Percentiles rank a stretch among this genome's conserved stretches.
Conservation (phyloP, 2,113 vertebrate species). For the Manacus vitellinus region DNA sequence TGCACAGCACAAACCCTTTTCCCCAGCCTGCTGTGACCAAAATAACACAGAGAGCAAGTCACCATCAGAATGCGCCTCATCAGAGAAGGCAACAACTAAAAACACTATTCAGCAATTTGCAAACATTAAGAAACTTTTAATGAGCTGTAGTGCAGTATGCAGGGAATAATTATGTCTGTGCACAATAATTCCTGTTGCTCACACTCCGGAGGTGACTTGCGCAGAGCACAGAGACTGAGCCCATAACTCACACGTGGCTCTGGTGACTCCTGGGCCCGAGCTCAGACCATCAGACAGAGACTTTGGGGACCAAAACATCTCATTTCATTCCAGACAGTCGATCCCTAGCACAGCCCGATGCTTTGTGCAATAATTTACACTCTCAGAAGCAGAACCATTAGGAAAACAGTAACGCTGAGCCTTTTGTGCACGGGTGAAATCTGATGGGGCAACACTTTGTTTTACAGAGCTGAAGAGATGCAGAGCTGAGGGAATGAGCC, state of each 20-base stretch:
- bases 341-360: not conserved
- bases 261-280: not conserved
- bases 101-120: slow-evolving; percentile 35
- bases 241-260: not conserved
- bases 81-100: slow-evolving; percentile 14
- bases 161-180: slow-evolving; percentile 49
- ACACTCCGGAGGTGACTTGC: not conserved
- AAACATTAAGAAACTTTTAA: slow-evolving; percentile 65
- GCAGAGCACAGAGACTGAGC: not conserved
- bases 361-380: not conserved
- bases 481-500: not conserved
- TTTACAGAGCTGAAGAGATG: not conserved
- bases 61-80: not conserved
- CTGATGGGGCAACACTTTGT: not conserved
- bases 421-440: not conserved
- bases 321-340: not conserved
- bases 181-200: slow-evolving; percentile 43
- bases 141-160: slow-evolving; percentile 45
- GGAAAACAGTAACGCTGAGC: not conserved
- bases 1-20: not conserved
- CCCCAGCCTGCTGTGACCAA: not conserved
- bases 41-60: not conserved
- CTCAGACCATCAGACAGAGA: not conserved
- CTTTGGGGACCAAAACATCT: not conserved
- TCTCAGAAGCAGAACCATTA: not conserved